A percentile compares a stretch with the other conserved stretches of the same genome.
These are phyloP conservation scores for Papilio dardanus DNA, from an alignment of 1,140 invertebrate species.

Conservation along the genomic window DNA sequence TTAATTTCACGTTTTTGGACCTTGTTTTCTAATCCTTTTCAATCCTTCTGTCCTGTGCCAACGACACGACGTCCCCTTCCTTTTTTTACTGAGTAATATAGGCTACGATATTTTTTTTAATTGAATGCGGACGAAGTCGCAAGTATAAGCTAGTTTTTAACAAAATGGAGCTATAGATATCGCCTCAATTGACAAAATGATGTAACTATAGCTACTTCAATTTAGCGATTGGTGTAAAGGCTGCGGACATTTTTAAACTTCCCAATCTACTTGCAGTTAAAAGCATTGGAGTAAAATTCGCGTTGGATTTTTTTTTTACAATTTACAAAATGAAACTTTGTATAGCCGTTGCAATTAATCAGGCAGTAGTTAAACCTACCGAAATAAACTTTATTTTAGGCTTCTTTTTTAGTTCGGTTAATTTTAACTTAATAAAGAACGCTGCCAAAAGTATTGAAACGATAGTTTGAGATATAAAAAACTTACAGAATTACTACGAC, in stretches of 20 bases:
- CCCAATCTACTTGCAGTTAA: slow-evolving; percentile 10
- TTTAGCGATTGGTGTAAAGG: slow-evolving; percentile 1
- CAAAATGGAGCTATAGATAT: too few species aligned
- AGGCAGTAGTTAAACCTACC: not conserved
- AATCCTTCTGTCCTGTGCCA: too few species aligned
- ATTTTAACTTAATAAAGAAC: not conserved
- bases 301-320: slow-evolving; percentile 24
- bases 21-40: too few species aligned
- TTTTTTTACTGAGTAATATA: too few species aligned
- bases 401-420: not conserved
- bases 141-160: too few species aligned
- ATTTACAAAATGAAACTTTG: slow-evolving; percentile 9
- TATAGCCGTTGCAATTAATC: slow-evolving; percentile 1
- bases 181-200: not conserved
- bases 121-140: too few species aligned
- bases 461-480: too few species aligned
- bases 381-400: not conserved
- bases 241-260: not conserved
- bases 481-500: too few species aligned
- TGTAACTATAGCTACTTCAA: not conserved
- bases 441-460: too few species aligned
- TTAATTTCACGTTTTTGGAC: too few species aligned
- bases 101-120: too few species aligned
- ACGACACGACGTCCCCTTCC: too few species aligned
- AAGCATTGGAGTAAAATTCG: slow-evolving; percentile 1